phyloP scores from a whole-genome alignment of 2,113 vertebrate species.

The Indicator maculatus region DNA sequence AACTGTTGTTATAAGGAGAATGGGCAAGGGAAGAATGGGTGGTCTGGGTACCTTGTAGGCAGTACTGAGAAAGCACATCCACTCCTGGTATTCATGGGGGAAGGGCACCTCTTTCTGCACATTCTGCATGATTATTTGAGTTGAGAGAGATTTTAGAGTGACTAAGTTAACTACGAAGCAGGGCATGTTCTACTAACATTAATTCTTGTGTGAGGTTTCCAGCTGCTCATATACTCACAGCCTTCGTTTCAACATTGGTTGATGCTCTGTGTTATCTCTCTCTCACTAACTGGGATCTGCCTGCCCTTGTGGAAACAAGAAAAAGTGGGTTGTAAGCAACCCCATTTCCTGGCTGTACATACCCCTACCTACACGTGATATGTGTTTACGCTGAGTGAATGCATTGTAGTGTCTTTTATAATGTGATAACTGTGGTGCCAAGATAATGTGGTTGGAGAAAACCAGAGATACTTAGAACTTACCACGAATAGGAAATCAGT shows the following conservation, averaged over 20 bases:
- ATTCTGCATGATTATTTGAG: background rate
- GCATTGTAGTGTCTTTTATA: constrained; percentile 5
- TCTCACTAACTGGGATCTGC: background rate
- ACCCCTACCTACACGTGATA: background rate
- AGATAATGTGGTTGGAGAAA: background rate
- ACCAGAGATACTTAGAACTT: background rate
- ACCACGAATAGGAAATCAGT: background rate
- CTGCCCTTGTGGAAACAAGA: background rate
- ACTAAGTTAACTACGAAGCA: background rate
- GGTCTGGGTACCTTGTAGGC: background rate
- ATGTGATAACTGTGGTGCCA: background rate
- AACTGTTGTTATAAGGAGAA: background rate
- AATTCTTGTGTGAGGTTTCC: background rate
- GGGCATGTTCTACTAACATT: background rate
- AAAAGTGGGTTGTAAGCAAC: background rate
- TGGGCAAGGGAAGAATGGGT: background rate
- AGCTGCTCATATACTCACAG: background rate
- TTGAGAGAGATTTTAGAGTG: background rate
- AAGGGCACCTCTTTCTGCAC: background rate
- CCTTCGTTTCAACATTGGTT: background rate
- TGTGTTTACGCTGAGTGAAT: background rate
- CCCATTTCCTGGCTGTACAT: background rate
- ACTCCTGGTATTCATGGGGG: background rate
- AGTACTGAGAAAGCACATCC: background rate
- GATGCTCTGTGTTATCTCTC: background rate